Evolutionary conservation across 2,113 vertebrate genomes (phyloP).

Genomic region (Aegypius monachus): DNA sequence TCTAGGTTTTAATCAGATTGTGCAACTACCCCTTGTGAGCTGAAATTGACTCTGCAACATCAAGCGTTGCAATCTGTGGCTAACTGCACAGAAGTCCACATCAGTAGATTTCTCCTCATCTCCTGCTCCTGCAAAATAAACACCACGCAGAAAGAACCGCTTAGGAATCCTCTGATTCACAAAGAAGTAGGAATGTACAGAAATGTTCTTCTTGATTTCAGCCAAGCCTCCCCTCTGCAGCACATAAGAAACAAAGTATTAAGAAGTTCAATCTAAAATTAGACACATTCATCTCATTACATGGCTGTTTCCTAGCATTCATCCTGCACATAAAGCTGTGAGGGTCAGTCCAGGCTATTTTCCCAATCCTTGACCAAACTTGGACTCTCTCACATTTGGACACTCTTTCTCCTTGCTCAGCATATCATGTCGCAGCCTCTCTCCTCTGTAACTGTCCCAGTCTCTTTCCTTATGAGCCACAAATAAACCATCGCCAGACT

Average conservation of each 20-base stretch:
- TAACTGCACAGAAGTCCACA: background rate
- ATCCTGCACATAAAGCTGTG: background rate
- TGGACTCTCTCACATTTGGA: background rate
- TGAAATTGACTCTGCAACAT: background rate
- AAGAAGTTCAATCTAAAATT: background rate
- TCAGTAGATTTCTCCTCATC: conserved; percentile 3
- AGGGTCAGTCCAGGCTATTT: background rate
- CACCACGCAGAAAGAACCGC: background rate
- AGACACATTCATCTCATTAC: background rate
- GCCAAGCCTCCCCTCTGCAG: background rate
- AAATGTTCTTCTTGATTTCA: conserved; percentile 40
- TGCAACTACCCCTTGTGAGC: background rate
- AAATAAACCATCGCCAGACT: background rate
- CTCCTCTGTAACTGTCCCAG: background rate
- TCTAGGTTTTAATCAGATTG: conserved; percentile 29
- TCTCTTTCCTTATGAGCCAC: background rate
- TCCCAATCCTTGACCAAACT: background rate
- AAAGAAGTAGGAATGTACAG: conserved; percentile 2
- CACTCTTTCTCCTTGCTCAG: background rate
- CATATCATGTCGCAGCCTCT: background rate
- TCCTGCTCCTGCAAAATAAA: background rate
- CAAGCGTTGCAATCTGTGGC: background rate
- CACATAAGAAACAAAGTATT: background rate
- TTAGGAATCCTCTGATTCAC: background rate
- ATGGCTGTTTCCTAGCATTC: background rate